These are phyloP conservation scores for Pseudopodoces humilis DNA, from an alignment of 2,113 vertebrate species.

Conservation along the genomic window DNA sequence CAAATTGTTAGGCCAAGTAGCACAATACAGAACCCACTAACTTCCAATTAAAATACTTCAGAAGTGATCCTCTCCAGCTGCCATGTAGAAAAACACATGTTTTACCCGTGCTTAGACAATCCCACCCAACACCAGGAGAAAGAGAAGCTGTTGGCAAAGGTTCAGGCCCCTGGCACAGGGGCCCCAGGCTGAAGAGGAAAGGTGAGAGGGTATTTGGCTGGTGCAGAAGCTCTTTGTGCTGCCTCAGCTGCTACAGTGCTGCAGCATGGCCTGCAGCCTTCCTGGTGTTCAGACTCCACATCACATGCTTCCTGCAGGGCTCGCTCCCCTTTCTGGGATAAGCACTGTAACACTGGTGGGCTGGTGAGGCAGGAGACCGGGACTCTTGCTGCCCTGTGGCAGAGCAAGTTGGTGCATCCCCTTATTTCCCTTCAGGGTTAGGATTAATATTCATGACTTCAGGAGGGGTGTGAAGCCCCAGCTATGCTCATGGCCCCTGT, in stretches of 20 bases:
- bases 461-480: background rate
- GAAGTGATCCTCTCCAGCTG: background rate
- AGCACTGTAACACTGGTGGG: slow-evolving; percentile 54
- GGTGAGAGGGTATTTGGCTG: slow-evolving; percentile 60
- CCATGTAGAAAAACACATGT: background rate
- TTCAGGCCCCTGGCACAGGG: background rate
- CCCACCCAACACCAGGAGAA: slow-evolving; percentile 49
- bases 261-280: slow-evolving; percentile 74
- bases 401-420: background rate
- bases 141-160: background rate
- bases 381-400: background rate
- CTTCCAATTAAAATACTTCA: background rate
- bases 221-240: slow-evolving; percentile 78
- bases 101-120: slow-evolving; percentile 62
- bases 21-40: background rate
- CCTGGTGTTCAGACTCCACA: slow-evolving; percentile 75
- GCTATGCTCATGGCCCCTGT: background rate
- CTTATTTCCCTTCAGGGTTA: background rate
- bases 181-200: background rate
- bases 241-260: slow-evolving; percentile 74
- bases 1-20: background rate
- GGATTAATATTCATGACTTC: background rate
- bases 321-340: slow-evolving; percentile 78
- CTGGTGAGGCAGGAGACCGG: background rate
- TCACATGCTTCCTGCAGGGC: slow-evolving; percentile 73